Evolutionary conservation across 2,888 invertebrate genomes (phyloP).

Genomic region (Ectobius pallidus): DNA sequence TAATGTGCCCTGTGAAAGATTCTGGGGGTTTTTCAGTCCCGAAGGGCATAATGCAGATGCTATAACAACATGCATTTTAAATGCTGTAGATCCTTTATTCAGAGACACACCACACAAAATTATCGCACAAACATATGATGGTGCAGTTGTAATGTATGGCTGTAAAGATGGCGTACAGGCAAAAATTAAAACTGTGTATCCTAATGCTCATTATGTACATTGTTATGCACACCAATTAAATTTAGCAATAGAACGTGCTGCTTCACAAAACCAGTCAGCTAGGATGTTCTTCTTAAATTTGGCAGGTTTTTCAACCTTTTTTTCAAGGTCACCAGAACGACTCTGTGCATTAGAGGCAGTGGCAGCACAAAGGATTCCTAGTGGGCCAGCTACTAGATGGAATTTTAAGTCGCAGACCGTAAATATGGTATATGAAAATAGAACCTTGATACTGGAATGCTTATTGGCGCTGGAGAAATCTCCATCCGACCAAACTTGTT

Average conservation of each 20-base stretch:
- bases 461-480: neutral
- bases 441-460: neutral
- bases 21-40: too few species aligned
- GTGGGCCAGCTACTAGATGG: neutral
- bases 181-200: slow-evolving; percentile 1
- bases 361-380: neutral
- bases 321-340: neutral
- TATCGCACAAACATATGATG: slow-evolving; percentile 47
- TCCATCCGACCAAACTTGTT: neutral
- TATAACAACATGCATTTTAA: slow-evolving; percentile 42
- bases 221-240: slow-evolving; percentile 1
- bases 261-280: neutral
- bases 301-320: neutral
- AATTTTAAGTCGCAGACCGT: neutral
- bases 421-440: slow-evolving; percentile 7
- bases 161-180: neutral
- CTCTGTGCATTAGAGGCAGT: neutral
- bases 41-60: slow-evolving; percentile 36
- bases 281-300: neutral
- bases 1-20: too few species aligned
- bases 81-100: slow-evolving; percentile 36
- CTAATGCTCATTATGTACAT: neutral
- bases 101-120: slow-evolving; percentile 42
- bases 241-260: neutral
- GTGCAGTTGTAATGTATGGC: slow-evolving; percentile 39